phyloP scores from a whole-genome alignment of 2,113 vertebrate genomes.

The Cinclus mexicanus region DNA sequence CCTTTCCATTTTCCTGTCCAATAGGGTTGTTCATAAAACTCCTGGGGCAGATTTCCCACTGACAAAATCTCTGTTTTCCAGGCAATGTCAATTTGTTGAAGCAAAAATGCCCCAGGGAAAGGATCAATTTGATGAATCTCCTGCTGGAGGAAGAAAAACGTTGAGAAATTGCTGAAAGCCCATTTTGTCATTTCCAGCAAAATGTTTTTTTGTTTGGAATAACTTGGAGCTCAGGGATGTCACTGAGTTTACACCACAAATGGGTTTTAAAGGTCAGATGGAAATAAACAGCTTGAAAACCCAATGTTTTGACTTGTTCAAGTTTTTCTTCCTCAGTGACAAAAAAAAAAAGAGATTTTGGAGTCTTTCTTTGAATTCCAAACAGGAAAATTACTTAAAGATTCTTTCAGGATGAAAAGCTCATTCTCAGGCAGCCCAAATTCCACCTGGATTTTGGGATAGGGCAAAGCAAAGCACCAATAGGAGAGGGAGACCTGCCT shows the following conservation, averaged over 20 bases:
- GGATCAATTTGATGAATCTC: not conserved
- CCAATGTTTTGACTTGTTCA: not conserved
- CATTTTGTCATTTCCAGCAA: not conserved
- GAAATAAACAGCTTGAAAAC: conserved; percentile 35
- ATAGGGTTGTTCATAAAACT: accelerated
- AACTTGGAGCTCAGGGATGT: not conserved
- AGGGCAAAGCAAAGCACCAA: not conserved
- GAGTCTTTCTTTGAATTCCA: not conserved
- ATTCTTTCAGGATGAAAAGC: not conserved
- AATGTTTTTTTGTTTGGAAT: not conserved
- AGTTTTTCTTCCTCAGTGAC: not conserved
- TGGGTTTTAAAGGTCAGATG: conserved; percentile 40
- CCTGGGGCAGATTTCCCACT: not conserved
- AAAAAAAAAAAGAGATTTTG: not conserved
- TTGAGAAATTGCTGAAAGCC: not conserved
- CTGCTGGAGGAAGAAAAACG: not conserved
- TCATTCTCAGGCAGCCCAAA: not conserved
- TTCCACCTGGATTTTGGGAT: not conserved
- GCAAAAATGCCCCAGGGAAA: not conserved
- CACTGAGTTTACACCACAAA: not conserved
- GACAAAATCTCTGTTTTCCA: not conserved
- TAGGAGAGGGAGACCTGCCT: not conserved
- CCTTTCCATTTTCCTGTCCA: not conserved
- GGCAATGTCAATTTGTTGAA: not conserved
- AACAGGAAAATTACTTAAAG: not conserved